phyloP scores from a whole-genome alignment of 2,797 vertebrate genomes.

The Emys orbicularis region DNA sequence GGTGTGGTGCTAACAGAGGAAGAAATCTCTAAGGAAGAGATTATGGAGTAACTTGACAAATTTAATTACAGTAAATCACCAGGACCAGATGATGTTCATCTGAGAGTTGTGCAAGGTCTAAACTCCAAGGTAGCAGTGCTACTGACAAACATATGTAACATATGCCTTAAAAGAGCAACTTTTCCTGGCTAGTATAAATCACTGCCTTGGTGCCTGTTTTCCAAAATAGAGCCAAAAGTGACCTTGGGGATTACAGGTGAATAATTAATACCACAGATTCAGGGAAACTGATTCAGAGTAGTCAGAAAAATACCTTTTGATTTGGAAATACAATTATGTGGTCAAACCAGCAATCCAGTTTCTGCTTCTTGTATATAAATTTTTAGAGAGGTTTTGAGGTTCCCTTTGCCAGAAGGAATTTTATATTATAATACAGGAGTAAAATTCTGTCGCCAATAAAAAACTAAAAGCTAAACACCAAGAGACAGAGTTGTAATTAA shows the following conservation, averaged over 20 bases:
- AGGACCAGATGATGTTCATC: conserved; percentile 54
- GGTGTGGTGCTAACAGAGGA: neutral
- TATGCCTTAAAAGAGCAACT: conserved; percentile 50
- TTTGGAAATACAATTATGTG: neutral
- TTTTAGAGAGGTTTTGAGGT: neutral
- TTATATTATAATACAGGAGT: neutral
- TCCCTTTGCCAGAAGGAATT: neutral
- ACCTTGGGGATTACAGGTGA: conserved; percentile 32
- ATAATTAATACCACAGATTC: neutral
- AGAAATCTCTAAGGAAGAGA: conserved; percentile 29
- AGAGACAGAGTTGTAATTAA: neutral
- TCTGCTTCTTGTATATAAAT: neutral
- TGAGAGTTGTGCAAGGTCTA: conserved; percentile 40
- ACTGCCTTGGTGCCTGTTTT: conserved; percentile 8
- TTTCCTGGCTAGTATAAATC: conserved; percentile 19
- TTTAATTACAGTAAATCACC: conserved; percentile 46
- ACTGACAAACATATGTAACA: conserved; percentile 30
- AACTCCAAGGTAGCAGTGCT: conserved; percentile 44
- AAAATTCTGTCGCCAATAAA: conserved; percentile 9
- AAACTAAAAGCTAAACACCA: neutral
- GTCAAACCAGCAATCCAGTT: conserved; percentile 1
- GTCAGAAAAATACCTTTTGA: conserved; percentile 12
- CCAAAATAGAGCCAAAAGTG: neutral
- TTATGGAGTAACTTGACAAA: neutral
- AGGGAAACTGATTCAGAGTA: neutral